These are phyloP conservation scores for Lepas anatifera DNA, from an alignment of 2,888 invertebrate species.

Conservation along the genomic window DNA sequence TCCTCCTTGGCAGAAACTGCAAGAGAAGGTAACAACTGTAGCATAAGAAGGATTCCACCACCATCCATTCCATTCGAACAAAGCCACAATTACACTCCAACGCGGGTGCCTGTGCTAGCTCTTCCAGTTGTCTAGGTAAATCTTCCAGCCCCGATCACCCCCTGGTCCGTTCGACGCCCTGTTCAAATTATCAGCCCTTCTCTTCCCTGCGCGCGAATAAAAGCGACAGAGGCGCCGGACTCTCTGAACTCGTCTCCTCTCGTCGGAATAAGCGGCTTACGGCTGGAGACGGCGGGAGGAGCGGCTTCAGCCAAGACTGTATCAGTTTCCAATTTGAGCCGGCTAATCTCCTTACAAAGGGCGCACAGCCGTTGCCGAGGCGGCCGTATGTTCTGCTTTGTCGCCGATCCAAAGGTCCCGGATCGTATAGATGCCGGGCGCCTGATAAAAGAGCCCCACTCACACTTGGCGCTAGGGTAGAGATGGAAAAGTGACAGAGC, in stretches of 20 bases:
- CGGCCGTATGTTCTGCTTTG: neutral
- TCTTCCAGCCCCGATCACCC: neutral
- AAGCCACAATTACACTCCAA: no score
- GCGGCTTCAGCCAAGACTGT: neutral
- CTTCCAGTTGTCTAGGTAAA: no score
- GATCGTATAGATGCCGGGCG: neutral
- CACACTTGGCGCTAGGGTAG: no score
- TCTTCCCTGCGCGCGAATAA: no score
- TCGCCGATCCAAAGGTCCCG: neutral
- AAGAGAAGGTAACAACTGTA: no score
- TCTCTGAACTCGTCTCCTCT: no score
- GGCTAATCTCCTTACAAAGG: conserved; percentile 3
- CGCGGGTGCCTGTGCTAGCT: no score
- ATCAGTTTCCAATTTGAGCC: conserved; percentile 9
- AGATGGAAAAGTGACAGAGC: no score
- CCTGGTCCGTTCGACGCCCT: neutral
- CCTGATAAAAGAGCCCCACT: neutral
- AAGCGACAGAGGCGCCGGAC: no score
- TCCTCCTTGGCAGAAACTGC: no score
- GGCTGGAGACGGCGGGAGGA: neutral
- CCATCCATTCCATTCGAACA: no score
- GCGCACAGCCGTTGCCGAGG: neutral
- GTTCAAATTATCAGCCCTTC: neutral
- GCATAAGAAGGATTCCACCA: no score
- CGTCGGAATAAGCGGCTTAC: conserved; percentile 4